Evolutionary conservation across 2,888 invertebrate species (phyloP), one percentile per base, ranked within the genome.

Genomic region (Slavum lentiscoides): DNA sequence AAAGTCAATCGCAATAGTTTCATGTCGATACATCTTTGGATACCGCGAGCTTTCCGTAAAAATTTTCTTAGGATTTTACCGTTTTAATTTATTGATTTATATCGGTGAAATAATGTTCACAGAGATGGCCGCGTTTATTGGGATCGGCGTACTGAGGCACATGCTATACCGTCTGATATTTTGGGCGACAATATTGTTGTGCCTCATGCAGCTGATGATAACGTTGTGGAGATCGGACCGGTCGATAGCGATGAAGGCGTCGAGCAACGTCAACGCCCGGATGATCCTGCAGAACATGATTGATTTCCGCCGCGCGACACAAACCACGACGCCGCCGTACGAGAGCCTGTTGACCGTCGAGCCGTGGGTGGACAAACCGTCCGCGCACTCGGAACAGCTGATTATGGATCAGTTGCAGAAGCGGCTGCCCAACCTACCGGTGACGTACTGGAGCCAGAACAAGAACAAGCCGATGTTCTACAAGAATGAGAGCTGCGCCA

Each of bases 401-500:
- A 83, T 85, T 58, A 82, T 84, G 62, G 81, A 83, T 15, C 93
- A 94, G 85, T 92, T 94, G 81, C 93, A 94, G 86, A 90, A 91
- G 19, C 89, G 92, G 61, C 89, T 95, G 85, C 95, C 95, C 8
- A 95, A 93, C 84, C 88, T 96, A 62, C 96, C 96, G 6, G 91
- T 95, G 70, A 91, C 91, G 82, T 95, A 94, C 87, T 95, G 95
- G 94, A 92, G 91, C 86, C 91, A 91, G 84, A 92, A 93, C 86
- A 93, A 92, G 85, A 92, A 93, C 86, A 93, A 93, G 86, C 90
- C 91, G 84, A 85, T 86, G 82, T 86, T 85, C 83, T 87, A 89
- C 88, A 90, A 90, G 85, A 92, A 92, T 86, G 90, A 90, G 84
- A 91, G 91, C 82, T 95, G 95, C 87, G 93, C 94, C 82, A 91